Evolutionary conservation across 2,888 invertebrate genomes (phyloP).

Genomic region (Aleiodes leptofemur): DNA sequence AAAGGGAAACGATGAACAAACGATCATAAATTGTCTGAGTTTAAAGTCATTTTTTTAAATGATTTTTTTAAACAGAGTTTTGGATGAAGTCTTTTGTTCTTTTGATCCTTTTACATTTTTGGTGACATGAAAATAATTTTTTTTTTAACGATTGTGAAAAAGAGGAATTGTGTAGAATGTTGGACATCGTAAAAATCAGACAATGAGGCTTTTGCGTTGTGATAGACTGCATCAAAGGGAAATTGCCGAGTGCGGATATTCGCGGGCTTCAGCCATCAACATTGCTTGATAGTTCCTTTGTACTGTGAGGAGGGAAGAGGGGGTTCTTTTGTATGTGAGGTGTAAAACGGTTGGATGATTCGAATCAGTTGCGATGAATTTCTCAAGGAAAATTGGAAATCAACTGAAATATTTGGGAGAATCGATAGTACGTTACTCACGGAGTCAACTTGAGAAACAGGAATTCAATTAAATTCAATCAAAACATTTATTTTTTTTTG

Average conservation of each 20-base stretch:
- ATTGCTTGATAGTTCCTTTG: constrained; percentile 73
- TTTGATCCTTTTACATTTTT: constrained; percentile 40
- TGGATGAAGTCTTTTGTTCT: constrained; percentile 49
- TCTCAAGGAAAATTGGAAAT: too few species aligned
- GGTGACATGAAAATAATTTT: constrained; percentile 63
- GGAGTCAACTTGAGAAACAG: too few species aligned
- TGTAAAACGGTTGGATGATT: background rate
- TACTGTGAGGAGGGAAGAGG: constrained; percentile 55
- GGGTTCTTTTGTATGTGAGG: constrained; percentile 64
- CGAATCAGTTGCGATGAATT: background rate
- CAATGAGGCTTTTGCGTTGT: constrained; percentile 62
- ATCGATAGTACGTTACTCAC: too few species aligned
- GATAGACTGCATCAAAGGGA: constrained; percentile 40
- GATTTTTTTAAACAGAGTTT: constrained; percentile 41
- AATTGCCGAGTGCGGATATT: constrained; percentile 17
- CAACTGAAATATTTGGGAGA: too few species aligned
- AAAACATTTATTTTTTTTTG: too few species aligned
- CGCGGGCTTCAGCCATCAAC: constrained; percentile 64
- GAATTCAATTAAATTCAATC: too few species aligned
- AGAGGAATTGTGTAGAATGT: constrained; percentile 46
- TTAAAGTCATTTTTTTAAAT: constrained; percentile 28
- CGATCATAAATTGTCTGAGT: constrained; percentile 29
- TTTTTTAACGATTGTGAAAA: constrained; percentile 72
- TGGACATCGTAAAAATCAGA: constrained; percentile 70
- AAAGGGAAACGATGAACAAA: constrained; percentile 19